Base-by-base conservation (phyloP, 2,797 vertebrate genomes). In the Cichlasoma orientale region DNA sequence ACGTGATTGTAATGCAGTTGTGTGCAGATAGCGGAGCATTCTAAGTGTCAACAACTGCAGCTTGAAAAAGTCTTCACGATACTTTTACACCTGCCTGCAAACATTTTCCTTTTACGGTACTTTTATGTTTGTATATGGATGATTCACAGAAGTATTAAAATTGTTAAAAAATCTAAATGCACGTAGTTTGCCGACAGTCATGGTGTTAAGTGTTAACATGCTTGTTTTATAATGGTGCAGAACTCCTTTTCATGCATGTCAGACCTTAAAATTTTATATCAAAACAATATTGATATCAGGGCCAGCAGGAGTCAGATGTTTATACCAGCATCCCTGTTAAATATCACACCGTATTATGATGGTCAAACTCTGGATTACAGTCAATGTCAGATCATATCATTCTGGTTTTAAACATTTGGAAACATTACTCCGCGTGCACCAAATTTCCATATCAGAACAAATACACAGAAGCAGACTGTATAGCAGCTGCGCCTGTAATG, bases 401-500 rank as follows among this genome's bases (percentile, higher is more conserved):
- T 21, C 59, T 29, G 25, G 52, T 73, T 77, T 75, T 7, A 50
- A 71, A 52, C n/a, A 21, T 69, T 59, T 78, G 71, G 75, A 56
- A 77, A 74, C 16, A n/a, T 53, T 44, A 23, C 56, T 52, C 47
- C 1, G 23, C 14, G 56, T 58, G 63, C 59, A 23, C 33, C 72
- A 59, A 78, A 70, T 84, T 79, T 79, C 73, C 79, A 80, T 63
- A 82, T 77, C 54, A 82, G 57, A 69, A 74, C 31, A 85, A 80
- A 75, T 19, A 72, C 76, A 77, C 74, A 78, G 63, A 66, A 55
- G 74, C 77, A 58, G 50, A 21, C 36, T 31, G 75, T 75, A 80
- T 10, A 85, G 82, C 84, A 75, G 86, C 86, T 82, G 75, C 33
- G 78, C 70, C 79, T 85, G 73, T 75, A 72, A 72, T 55, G 66